Conservation (phyloP, 2,113 vertebrate species). For the Gallinago jamesoni region DNA sequence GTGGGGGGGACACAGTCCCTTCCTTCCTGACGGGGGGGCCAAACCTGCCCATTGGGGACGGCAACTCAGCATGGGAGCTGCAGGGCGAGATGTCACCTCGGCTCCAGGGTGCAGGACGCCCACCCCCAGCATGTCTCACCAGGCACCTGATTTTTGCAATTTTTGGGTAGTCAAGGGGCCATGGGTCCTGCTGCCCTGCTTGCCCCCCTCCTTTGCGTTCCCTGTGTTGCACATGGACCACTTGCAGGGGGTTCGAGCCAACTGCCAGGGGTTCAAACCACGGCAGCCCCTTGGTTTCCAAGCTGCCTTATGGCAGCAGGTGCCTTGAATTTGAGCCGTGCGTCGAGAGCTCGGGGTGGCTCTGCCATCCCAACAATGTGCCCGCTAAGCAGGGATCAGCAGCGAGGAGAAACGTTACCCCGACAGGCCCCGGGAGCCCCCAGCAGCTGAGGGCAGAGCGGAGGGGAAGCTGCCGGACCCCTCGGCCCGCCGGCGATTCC, state of each 20-base stretch:
- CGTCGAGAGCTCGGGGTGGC: neutral
- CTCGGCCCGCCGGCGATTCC: neutral
- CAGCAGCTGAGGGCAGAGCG: constrained; percentile 40
- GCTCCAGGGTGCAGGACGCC: neutral
- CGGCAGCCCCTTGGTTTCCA: neutral
- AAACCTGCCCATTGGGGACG: neutral
- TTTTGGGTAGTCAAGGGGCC: neutral
- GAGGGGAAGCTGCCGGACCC: neutral
- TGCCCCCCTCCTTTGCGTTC: neutral
- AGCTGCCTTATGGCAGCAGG: neutral
- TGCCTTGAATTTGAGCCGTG: constrained; percentile 15
- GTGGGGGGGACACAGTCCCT: neutral
- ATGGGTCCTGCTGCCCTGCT: neutral
- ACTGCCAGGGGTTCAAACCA: neutral
- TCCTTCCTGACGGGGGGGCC: neutral
- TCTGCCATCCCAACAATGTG: constrained; percentile 42
- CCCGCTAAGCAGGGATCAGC: constrained; percentile 14
- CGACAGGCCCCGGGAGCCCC: fast-evolving
- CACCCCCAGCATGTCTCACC: neutral
- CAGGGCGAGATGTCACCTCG: neutral
- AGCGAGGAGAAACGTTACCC: constrained; percentile 25
- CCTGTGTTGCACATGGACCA: fast-evolving
- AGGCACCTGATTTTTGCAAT: neutral
- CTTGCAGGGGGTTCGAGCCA: neutral
- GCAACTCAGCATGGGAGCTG: neutral